Conservation (phyloP, 2,888 invertebrate genomes). For the Caenorhabditis sulstoni region DNA sequence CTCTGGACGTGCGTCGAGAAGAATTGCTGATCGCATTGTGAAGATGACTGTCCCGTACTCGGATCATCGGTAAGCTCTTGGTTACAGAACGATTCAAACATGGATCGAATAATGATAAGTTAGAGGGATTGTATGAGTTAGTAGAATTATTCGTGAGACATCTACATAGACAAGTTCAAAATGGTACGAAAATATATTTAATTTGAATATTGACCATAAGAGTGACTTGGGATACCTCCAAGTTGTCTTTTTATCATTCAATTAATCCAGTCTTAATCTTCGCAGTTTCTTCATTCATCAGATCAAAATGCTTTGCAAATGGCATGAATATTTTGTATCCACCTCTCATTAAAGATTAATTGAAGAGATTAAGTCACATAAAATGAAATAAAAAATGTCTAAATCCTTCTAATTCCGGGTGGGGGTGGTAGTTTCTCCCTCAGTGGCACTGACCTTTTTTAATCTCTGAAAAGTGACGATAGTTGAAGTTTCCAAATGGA, state of each 20-base stretch:
- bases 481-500: no score
- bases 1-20: not conserved
- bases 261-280: constrained; percentile 47
- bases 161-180: no score
- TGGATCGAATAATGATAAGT: constrained; percentile 2
- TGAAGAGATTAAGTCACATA: constrained; percentile 51
- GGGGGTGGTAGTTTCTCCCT: no score
- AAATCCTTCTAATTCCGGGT: constrained; percentile 17
- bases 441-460: no score
- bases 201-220: no score
- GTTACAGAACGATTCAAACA: not conserved
- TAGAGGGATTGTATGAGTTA: constrained; percentile 10
- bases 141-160: not conserved
- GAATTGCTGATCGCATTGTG: no score
- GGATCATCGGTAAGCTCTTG: no score
- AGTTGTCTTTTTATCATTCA: constrained; percentile 46
- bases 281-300: constrained; percentile 18
- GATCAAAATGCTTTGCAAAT: constrained; percentile 36
- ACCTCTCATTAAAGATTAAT: constrained; percentile 47
- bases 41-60: no score
- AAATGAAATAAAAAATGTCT: no score
- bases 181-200: no score
- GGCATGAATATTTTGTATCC: constrained; percentile 37
- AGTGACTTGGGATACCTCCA: no score
- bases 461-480: no score